phyloP scores from a whole-genome alignment of 2,888 invertebrate genomes.

The Drosophila pseudotakahashii region DNA sequence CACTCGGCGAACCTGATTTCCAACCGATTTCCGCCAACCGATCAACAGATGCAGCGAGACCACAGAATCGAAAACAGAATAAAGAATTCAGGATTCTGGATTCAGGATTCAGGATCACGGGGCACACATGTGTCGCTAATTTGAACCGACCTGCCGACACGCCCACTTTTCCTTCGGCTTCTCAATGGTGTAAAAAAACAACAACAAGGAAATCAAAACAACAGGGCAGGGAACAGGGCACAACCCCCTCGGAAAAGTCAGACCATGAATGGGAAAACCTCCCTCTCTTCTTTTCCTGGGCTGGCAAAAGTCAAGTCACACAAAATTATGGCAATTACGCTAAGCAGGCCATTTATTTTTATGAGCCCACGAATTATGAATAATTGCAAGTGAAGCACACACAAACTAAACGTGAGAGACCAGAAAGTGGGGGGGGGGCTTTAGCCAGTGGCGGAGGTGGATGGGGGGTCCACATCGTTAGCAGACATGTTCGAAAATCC shows the following conservation, averaged over 20 bases:
- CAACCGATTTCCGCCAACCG: background rate
- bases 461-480: conserved; percentile 50
- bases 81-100: too few species aligned
- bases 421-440: background rate
- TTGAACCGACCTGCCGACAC: conserved; percentile 53
- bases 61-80: conserved; percentile 8
- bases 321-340: conserved; percentile 78
- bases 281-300: background rate
- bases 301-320: conserved; percentile 66
- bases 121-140: conserved; percentile 72
- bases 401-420: conserved; percentile 31
- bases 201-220: background rate
- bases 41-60: conserved; percentile 73
- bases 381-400: conserved; percentile 58
- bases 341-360: conserved; percentile 77
- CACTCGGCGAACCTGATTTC: conserved; percentile 34
- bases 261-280: conserved; percentile 14
- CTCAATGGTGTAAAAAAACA: background rate
- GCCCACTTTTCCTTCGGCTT: conserved; percentile 48
- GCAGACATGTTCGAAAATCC: conserved; percentile 60
- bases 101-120: conserved; percentile 11
- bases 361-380: conserved; percentile 78
- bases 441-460: background rate
- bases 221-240: conserved; percentile 12
- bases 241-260: conserved; percentile 15